Base-by-base conservation (phyloP, 2,113 vertebrate genomes). In the Coryphaenoides rupestris region DNA sequence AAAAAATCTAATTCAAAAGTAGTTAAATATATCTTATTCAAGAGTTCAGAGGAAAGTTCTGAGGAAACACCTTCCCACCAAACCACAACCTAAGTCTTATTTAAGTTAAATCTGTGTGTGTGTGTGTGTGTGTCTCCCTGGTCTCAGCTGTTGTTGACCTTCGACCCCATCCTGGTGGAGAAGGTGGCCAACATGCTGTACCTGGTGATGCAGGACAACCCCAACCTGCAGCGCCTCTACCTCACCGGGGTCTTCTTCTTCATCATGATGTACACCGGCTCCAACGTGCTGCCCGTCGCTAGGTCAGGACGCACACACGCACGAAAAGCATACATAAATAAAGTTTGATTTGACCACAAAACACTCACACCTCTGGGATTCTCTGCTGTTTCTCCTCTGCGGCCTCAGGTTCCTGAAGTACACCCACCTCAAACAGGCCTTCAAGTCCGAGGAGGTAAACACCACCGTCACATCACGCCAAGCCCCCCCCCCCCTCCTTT, bases 211-310 rank as follows among this genome's bases (percentile, higher is more conserved):
- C 96, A 98, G 86, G 97, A 99, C 84, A 99, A 99, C 82, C 96
- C 97, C 7, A 97, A 95, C 79, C 90, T 99, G 84, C 95, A 95
- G 86, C 95, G 96, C 14, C 93, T 99, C 73, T 99, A 99, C 82
- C 91, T 98, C 77, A 97, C 92, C 7, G 97, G 97, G 58, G 89
- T 96, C 0, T 99, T 99, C 90, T 99, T 99, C 89, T 99, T 99
- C 83, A 98, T 99, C 86, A 99, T 99, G 97, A 99, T 99, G 97
- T 99, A 99, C 88, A 98, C 96, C 0, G 96, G 97, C 74, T 99
- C 97, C 85, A 99, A 99, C 17, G 95, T 99, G 40, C 95, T 99
- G 81, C 97, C 97, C 65, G 90, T 99, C 28, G 96, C 97, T 61
- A 94, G 96, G 96, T 99, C 77, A 91, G 89, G 80, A 64, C 23